phyloP scores from a whole-genome alignment of 2,888 invertebrate genomes.

The Amblyjoppa fuscipennis region DNA sequence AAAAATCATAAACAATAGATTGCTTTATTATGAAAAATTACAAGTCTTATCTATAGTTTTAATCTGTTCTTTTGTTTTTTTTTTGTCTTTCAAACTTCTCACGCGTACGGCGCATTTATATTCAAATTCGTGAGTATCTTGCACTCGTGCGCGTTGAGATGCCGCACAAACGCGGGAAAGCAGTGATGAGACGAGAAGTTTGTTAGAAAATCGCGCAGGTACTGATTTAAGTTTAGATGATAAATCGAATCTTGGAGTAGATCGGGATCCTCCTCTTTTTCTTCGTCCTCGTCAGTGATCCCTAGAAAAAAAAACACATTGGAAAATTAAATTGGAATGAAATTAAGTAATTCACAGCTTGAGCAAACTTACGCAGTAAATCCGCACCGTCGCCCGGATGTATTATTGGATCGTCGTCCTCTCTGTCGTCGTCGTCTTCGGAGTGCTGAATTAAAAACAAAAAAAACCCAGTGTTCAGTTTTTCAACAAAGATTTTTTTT shows the following conservation, averaged over 20 bases:
- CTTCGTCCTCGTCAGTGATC: slow-evolving; percentile 74
- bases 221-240: slow-evolving; percentile 88
- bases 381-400: slow-evolving; percentile 78
- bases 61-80: slow-evolving; percentile 21
- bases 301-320: slow-evolving; percentile 48
- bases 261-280: slow-evolving; percentile 87
- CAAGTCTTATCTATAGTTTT: slow-evolving; percentile 52
- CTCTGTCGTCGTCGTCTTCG: slow-evolving; percentile 83
- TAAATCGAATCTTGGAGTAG: slow-evolving; percentile 88
- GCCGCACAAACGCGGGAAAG: slow-evolving; percentile 88
- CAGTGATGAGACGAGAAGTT: slow-evolving; percentile 89
- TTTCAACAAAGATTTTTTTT: neutral
- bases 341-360: neutral
- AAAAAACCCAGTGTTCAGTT: neutral
- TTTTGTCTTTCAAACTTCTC: slow-evolving; percentile 53
- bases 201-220: slow-evolving; percentile 88
- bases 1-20: slow-evolving; percentile 67
- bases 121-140: slow-evolving; percentile 84
- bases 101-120: slow-evolving; percentile 75
- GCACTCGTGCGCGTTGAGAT: slow-evolving; percentile 87
- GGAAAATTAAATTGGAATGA: neutral
- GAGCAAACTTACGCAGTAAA: slow-evolving; percentile 74
- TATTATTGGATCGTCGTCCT: slow-evolving; percentile 75
- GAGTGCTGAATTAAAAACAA: slow-evolving; percentile 40
- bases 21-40: slow-evolving; percentile 76